A percentile compares a stretch with the other conserved stretches of the same genome.
phyloP scores from a whole-genome alignment of 2,888 invertebrate species.

The Thera britannica region DNA sequence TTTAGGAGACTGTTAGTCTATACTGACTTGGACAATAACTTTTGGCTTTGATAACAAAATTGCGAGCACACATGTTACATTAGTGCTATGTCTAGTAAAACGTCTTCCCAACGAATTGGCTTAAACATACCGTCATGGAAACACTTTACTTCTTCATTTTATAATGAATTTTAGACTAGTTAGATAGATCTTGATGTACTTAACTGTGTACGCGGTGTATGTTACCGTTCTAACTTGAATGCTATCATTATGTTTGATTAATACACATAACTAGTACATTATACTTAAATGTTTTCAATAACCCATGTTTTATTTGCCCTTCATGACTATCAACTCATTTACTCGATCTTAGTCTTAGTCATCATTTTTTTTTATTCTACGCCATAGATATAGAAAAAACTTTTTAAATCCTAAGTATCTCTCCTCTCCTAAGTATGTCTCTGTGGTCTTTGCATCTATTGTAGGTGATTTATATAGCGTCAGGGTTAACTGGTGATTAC shows the following conservation, averaged over 20 bases:
- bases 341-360: too few species aligned
- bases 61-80: conserved; percentile 42
- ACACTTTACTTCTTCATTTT: conserved; percentile 46
- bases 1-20: conserved; percentile 75
- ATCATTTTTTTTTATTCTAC: too few species aligned
- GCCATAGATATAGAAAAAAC: too few species aligned
- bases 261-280: conserved; percentile 63
- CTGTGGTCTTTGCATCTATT: too few species aligned
- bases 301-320: conserved; percentile 33
- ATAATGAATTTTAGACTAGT: conserved; percentile 45
- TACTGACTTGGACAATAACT: conserved; percentile 78
- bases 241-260: conserved; percentile 79
- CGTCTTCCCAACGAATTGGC: conserved; percentile 75
- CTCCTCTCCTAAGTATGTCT: too few species aligned
- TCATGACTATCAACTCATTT: neutral
- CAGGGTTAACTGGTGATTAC: too few species aligned
- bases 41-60: conserved; percentile 59
- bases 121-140: conserved; percentile 51
- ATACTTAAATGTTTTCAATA: conserved; percentile 75
- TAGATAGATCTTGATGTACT: conserved; percentile 63
- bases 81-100: conserved; percentile 36
- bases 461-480: too few species aligned
- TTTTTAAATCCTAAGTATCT: too few species aligned
- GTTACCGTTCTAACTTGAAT: conserved; percentile 69
- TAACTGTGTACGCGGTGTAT: conserved; percentile 48